Evolutionary conservation across 2,113 vertebrate genomes (phyloP).

Genomic region (Xiphophorus maculatus): DNA sequence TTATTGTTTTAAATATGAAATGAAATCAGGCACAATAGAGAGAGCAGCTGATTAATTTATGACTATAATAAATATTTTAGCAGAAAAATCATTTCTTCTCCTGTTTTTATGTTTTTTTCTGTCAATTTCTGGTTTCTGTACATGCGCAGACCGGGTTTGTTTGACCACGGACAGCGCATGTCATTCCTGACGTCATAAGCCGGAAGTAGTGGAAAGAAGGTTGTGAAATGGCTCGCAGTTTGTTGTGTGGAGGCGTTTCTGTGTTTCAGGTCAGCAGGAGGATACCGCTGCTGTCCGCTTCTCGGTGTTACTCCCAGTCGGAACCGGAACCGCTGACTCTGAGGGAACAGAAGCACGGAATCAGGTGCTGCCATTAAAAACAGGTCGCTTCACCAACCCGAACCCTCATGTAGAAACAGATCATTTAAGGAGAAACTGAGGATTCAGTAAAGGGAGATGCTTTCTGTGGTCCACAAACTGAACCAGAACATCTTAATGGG

Average conservation of each 20-base stretch:
- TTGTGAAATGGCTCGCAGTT: slow-evolving; percentile 54
- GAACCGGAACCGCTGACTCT: slow-evolving; percentile 67
- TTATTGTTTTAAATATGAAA: too few relatives aligned
- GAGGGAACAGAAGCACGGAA: slow-evolving; percentile 66
- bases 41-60: too few relatives aligned
- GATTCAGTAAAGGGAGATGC: not conserved
- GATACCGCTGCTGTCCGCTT: not conserved
- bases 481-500: rapidly evolving
- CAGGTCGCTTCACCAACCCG: not conserved
- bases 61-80: too few relatives aligned
- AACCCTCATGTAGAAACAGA: rapidly evolving
- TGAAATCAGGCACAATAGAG: too few relatives aligned
- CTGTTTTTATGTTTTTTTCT: too few relatives aligned
- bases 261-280: slow-evolving; percentile 29
- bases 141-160: too few relatives aligned
- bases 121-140: too few relatives aligned
- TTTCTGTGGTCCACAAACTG: too few relatives aligned
- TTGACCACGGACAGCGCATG: too few relatives aligned
- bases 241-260: not conserved
- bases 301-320: slow-evolving; percentile 48
- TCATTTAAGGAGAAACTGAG: not conserved
- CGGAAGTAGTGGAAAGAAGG: slow-evolving; percentile 32
- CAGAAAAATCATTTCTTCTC: too few relatives aligned
- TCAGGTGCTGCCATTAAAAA: slow-evolving; percentile 43
- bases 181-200: not conserved